Conservation (phyloP, 2,113 vertebrate species). For the Etheostoma spectabile region DNA sequence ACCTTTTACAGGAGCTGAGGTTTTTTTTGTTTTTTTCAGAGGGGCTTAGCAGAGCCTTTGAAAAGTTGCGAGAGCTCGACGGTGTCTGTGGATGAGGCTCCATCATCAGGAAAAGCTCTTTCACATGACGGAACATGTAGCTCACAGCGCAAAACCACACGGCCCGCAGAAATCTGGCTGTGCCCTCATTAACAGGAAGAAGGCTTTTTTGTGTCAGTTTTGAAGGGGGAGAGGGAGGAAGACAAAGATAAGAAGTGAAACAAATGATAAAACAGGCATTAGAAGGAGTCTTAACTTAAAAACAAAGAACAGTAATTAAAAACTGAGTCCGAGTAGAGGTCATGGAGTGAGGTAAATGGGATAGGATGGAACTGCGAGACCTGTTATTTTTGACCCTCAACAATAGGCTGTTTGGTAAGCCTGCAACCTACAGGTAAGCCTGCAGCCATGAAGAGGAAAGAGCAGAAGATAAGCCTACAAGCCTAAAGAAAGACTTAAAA, state of each 20-base stretch:
- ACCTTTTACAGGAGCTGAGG: constrained; percentile 36
- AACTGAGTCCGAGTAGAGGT: neutral
- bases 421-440: constrained; percentile 21
- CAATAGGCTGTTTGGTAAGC: constrained; percentile 29
- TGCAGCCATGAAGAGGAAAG: neutral
- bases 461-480: neutral
- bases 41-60: constrained; percentile 46
- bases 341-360: constrained; percentile 1
- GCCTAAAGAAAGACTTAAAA: constrained; percentile 3
- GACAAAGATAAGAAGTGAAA: constrained; percentile 32
- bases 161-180: constrained; percentile 50
- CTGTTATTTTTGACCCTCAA: constrained; percentile 32
- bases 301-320: constrained; percentile 10
- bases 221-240: constrained; percentile 28
- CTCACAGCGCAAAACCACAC: constrained; percentile 41
- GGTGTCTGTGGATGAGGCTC: constrained; percentile 55
- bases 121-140: constrained; percentile 69
- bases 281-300: neutral
- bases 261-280: neutral
- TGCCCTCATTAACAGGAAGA: constrained; percentile 21
- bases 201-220: neutral
- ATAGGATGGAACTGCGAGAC: neutral
- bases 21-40: constrained; percentile 50
- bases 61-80: constrained; percentile 45
- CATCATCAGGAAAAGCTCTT: constrained; percentile 53